phyloP scores from a whole-genome alignment of 2,113 vertebrate genomes.

The Oryzias javanicus region DNA sequence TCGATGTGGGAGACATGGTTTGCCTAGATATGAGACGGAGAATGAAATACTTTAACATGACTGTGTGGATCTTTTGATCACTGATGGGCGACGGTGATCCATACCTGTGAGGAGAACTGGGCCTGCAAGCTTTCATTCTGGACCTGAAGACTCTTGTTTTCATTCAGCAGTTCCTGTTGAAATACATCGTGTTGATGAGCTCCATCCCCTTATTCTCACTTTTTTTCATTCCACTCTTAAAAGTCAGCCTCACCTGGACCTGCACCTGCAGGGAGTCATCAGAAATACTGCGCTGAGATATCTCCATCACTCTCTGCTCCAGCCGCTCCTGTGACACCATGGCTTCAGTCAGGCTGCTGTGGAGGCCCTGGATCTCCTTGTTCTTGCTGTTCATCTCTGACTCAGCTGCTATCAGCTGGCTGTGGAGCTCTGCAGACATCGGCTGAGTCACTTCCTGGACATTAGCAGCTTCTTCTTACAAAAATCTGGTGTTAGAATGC shows the following conservation, averaged over 20 bases:
- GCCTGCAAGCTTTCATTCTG: constrained; percentile 89
- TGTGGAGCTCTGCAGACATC: constrained; percentile 85
- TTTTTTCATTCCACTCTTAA: not conserved
- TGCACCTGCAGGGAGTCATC: constrained; percentile 85
- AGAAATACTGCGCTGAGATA: constrained; percentile 85
- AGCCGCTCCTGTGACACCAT: constrained; percentile 91
- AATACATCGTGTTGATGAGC: constrained; percentile 3
- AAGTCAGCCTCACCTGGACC: constrained; percentile 68
- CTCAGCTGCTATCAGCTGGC: constrained; percentile 86
- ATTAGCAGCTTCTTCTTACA: not conserved
- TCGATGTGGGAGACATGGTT: constrained; percentile 87
- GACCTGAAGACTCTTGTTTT: constrained; percentile 88
- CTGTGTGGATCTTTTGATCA: not conserved
- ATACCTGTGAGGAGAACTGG: constrained; percentile 90
- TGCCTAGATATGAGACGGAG: constrained; percentile 55
- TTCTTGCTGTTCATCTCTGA: constrained; percentile 78
- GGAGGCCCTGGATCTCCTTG: constrained; percentile 92
- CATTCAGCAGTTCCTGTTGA: constrained; percentile 89
- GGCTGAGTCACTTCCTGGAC: not conserved
- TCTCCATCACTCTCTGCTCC: constrained; percentile 89
- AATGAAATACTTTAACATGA: not conserved
- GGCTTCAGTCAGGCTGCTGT: constrained; percentile 89
- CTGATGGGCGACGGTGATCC: constrained; percentile 11
- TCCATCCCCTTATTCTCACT: not conserved
- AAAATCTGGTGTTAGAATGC: not conserved